A percentile compares a stretch with the other conserved stretches of the same genome.
Conservation (phyloP, 2,113 vertebrate genomes). For the Recurvirostra avosetta region DNA sequence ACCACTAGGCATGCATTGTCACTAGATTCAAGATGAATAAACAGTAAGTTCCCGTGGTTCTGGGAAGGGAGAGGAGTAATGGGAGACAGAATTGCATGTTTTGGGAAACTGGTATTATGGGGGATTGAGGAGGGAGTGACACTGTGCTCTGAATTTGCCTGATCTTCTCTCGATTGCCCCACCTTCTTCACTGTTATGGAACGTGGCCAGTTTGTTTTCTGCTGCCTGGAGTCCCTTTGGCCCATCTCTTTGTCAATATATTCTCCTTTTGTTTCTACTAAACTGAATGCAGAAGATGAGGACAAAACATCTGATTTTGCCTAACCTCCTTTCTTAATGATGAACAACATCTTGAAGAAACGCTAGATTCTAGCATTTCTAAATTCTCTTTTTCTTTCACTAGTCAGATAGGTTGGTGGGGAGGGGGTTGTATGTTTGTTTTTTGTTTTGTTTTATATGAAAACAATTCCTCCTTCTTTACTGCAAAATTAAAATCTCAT, state of each 20-base stretch:
- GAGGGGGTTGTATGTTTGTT: background rate
- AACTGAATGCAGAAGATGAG: background rate
- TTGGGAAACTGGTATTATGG: background rate
- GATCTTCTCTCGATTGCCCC: background rate
- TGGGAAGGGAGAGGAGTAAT: background rate
- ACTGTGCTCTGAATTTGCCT: background rate
- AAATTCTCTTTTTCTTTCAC: background rate
- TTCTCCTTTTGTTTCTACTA: background rate
- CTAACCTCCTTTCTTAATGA: background rate
- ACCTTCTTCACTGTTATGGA: background rate
- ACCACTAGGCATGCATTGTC: background rate
- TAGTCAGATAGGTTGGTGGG: fast-evolving
- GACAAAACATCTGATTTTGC: background rate
- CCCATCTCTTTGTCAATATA: background rate
- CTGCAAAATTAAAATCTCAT: background rate
- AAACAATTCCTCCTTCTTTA: background rate
- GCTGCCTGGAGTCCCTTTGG: background rate
- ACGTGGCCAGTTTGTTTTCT: background rate
- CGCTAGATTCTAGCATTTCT: background rate
- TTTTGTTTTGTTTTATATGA: background rate
- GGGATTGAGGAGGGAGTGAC: background rate
- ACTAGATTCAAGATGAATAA: background rate
- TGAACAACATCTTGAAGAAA: background rate
- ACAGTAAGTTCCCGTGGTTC: background rate
- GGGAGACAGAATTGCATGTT: background rate